Conservation (phyloP, 2,113 vertebrate species). For the Neodon shergylaensis region DNA sequence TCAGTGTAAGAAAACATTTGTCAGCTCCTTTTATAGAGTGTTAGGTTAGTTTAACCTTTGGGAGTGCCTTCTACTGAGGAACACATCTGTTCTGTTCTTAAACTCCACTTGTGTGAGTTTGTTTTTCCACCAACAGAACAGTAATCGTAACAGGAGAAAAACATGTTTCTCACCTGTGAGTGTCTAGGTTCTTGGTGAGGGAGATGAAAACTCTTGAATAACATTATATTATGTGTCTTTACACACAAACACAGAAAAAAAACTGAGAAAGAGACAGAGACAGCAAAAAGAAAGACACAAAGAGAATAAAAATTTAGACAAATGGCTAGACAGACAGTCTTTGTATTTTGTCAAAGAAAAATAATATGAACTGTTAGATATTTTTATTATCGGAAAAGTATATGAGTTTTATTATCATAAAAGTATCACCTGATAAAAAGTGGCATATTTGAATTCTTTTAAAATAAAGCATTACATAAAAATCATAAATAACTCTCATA, state of each 20-base stretch:
- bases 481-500: background rate
- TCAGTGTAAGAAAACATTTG: background rate
- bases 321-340: background rate
- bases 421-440: background rate
- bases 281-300: background rate
- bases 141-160: background rate
- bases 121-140: background rate
- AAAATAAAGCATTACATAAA: background rate
- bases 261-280: background rate
- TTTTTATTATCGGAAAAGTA: background rate
- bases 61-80: too few species aligned
- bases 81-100: background rate
- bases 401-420: background rate
- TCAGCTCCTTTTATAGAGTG: too few species aligned
- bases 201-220: background rate
- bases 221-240: background rate
- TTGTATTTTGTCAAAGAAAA: conserved; percentile 7
- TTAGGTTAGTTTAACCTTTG: background rate
- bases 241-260: background rate
- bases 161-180: background rate
- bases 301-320: too few species aligned
- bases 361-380: background rate
- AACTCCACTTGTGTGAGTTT: background rate
- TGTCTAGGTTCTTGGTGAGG: background rate
- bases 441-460: background rate